These are phyloP conservation scores for Mus minutoides DNA, from an alignment of 2,797 vertebrate genomes.

Conservation along the genomic window DNA sequence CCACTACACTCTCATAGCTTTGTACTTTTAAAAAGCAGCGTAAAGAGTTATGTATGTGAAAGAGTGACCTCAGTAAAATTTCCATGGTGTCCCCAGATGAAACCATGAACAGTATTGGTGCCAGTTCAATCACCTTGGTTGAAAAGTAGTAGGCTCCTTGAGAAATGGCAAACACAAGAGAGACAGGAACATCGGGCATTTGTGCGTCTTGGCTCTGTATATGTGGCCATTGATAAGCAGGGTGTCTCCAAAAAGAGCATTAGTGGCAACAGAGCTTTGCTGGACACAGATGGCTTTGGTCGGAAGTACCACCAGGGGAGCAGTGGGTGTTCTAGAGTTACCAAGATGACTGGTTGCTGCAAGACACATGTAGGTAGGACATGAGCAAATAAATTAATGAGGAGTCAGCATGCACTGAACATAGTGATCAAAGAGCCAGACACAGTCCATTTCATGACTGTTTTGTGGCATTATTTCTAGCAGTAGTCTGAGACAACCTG, in stretches of 20 bases:
- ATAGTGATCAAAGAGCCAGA: background rate
- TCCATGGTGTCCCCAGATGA: background rate
- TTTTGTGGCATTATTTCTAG: background rate
- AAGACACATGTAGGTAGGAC: background rate
- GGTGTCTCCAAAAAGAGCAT: background rate
- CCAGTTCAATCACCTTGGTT: background rate
- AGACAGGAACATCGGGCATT: background rate
- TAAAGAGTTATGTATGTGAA: background rate
- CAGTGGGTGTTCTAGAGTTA: background rate
- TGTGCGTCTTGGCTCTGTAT: background rate
- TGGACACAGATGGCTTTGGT: background rate
- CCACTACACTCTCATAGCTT: background rate
- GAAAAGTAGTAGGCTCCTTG: background rate
- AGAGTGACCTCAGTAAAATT: background rate
- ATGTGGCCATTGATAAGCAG: background rate
- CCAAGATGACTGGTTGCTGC: background rate
- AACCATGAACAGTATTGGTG: background rate
- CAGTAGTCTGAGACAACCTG: background rate
- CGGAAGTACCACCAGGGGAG: background rate
- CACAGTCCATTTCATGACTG: background rate
- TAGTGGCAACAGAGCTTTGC: background rate
- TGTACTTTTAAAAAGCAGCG: conserved; percentile 27
- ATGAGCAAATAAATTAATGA: background rate
- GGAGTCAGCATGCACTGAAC: background rate
- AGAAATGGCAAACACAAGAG: background rate